Base-by-base conservation (phyloP, 2,888 invertebrate genomes). In the Xestoiulus laeticollis region DNA sequence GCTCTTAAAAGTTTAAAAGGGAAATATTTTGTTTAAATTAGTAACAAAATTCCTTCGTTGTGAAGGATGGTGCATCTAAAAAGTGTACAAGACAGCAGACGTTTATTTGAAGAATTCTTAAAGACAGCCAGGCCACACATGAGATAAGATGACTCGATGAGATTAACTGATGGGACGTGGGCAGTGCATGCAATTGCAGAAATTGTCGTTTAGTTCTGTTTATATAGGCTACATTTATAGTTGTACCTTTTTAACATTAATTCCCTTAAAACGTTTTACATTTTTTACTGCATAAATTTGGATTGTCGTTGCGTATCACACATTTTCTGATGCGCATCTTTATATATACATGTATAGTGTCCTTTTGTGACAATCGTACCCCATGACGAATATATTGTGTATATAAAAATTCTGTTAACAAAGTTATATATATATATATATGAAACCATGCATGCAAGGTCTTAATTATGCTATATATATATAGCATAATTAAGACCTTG, bases 91-190 rank as follows among this genome's bases (percentile, higher is more conserved):
- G 68, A 68, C 68, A 3, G 68, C 68, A 68, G 68, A 68, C 68
- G 68, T 68, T 68, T 68, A 68, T 68, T 68, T 26, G 26, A 68
- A 26, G 68, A 68, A 68, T 68, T 68, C 26, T 68, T 22, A 26
- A 26, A 68, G 68, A 68, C 26, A 26, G 68, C 68, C 26, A 26
- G 68, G 68, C 68, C 68, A 68, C 68, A 68, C 68, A 68, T 68
- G 68, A 68, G 68, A 68, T 68, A 68, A 68, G 68, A 68, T 68
- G 68, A 68, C 68, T 68, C 26, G 68, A 68, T 68, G 68, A 68
- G 68, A 68, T 68, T 68, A 68, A 68, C n/a, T 68, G 68, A 68
- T 68, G 68, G 68, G 68, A 68, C 22, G 68, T 68, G 68, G 68
- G 68, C 68, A 68, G 68, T 68, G 68, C 68, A 68, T 68, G 68